A percentile compares a stretch with the other conserved stretches of the same genome.
phyloP scores from a whole-genome alignment of 2,113 vertebrate genomes.

The Equus przewalskii region DNA sequence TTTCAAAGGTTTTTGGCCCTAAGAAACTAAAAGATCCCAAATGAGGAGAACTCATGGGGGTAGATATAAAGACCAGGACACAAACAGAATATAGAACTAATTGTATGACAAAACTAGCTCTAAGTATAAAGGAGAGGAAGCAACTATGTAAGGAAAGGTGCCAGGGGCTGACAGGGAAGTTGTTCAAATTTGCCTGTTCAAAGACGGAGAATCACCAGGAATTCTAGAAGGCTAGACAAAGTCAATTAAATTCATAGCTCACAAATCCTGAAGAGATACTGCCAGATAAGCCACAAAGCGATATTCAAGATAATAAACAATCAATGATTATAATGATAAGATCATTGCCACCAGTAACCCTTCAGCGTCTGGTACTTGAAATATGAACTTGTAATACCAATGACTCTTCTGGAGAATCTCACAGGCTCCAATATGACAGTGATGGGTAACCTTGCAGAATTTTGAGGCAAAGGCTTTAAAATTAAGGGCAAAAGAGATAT shows the following conservation, averaged over 20 bases:
- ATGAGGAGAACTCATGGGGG: neutral
- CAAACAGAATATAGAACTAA: neutral
- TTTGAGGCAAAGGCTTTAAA: neutral
- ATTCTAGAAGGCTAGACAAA: neutral
- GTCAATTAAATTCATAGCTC: neutral
- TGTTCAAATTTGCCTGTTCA: neutral
- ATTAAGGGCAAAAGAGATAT: neutral
- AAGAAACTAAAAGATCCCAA: neutral
- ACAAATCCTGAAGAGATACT: neutral
- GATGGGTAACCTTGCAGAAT: neutral
- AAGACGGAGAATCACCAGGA: neutral
- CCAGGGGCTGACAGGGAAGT: fast-evolving
- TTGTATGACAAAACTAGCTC: neutral
- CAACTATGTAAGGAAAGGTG: neutral
- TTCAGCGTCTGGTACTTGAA: neutral
- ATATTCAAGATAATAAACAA: neutral
- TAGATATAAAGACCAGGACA: neutral
- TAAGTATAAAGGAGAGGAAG: neutral
- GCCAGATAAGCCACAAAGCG: neutral
- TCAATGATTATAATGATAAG: neutral
- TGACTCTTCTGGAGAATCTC: neutral
- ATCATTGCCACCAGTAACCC: neutral
- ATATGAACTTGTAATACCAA: neutral
- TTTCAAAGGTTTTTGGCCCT: neutral
- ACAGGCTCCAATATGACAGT: neutral